Base-by-base conservation (phyloP, 2,113 vertebrate genomes). In the Climacteris rufus region DNA sequence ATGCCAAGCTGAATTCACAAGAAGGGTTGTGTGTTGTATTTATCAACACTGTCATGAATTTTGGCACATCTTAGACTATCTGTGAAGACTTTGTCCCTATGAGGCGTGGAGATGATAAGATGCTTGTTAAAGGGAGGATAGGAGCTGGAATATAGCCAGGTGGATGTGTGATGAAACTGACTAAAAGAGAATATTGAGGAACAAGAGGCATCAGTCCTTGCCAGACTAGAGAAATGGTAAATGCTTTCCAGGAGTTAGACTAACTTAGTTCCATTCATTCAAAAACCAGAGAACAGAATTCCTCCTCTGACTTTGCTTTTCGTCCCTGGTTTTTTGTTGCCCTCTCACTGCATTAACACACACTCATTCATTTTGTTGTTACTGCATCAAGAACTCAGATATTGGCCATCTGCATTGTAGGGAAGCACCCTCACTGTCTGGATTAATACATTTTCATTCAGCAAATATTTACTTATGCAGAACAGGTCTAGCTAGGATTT, bases 351-450 rank as follows among this genome's bases (percentile, higher is more conserved):
- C 39, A 9, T 63, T 71, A 70, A 45, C 11, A 30, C 16, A 24
- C 5, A 2, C 25, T 31, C 18, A 35, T 37, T 89, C 5, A 9
- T 76, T 49, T 52, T 45, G 39, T 37, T 72, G 27, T 69, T 70
- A 4, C 1, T 1, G n/a, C 63, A 11, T 39, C 68, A 83, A 45
- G 24, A 74, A 6, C 50, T 77, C 0, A 0, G 8, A 5, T 56
- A 3, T 63, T 3, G 2, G 30, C 40, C 68, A 28, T 13, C 17
- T 47, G 22, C 18, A 4, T 65, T 69, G 54, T 30, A 66, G 71
- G n/a, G 60, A n/a, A 49, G 22, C 52, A 45, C 57, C 47, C 25
- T 24, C 5, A 25, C 16, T 78, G 8, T 56, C n/a, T 37, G 20
- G 14, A 35, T 82, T 90, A 1, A 3, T 47, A 39, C 11, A 21